Evolutionary conservation across 2,888 invertebrate species (phyloP).

Genomic region (Oscheius onirici): DNA sequence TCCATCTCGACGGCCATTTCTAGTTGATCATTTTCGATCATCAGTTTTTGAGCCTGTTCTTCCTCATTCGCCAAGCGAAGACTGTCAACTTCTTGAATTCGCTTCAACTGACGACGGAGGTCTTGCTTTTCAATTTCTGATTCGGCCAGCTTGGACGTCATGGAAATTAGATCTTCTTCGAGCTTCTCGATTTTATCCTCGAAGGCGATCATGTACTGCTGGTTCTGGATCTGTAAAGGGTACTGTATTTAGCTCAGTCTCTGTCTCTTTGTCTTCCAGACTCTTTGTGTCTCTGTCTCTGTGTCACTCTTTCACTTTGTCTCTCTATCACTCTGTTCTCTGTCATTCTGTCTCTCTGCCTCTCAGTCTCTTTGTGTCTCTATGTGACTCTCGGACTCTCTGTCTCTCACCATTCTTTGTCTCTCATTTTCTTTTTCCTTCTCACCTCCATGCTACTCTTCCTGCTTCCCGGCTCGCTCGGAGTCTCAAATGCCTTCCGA

Average conservation of each 20-base stretch:
- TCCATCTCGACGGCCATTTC: not conserved
- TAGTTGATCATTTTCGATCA: not conserved
- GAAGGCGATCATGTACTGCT: conserved; percentile 48
- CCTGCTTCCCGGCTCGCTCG: conserved; percentile 27
- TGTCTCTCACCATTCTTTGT: not conserved
- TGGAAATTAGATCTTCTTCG: conserved; percentile 27
- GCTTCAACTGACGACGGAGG: not conserved
- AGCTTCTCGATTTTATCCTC: conserved; percentile 39
- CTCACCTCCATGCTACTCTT: conserved; percentile 42
- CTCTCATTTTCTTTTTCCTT: not conserved
- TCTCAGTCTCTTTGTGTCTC: not conserved
- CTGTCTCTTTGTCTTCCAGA: too few species aligned
- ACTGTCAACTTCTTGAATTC: not conserved
- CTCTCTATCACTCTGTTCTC: too few species aligned
- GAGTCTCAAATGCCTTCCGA: not conserved
- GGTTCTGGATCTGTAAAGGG: conserved; percentile 38
- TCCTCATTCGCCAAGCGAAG: too few species aligned
- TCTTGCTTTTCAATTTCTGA: conserved; percentile 9
- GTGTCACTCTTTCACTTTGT: too few species aligned
- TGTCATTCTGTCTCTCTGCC: too few species aligned
- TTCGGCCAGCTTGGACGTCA: not conserved
- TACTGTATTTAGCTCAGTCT: too few species aligned
- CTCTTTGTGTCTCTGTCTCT: not conserved
- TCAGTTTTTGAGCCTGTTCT: not conserved
- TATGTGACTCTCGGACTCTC: too few species aligned